Evolutionary conservation across 2,113 vertebrate species (phyloP).

Genomic region (Edolisoma coerulescens): DNA sequence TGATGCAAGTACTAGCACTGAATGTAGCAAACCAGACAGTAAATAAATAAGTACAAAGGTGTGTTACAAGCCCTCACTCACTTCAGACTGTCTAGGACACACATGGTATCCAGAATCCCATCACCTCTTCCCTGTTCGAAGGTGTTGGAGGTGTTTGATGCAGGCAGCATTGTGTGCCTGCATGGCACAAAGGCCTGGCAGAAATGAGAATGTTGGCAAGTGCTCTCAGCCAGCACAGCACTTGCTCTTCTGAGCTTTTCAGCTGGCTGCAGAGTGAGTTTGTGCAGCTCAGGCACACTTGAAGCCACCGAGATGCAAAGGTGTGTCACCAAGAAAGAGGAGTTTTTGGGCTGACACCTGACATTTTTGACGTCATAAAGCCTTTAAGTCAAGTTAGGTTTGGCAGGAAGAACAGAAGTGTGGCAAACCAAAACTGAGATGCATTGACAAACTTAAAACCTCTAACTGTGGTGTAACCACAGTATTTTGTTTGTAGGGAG

Average conservation of each 20-base stretch:
- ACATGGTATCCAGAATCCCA: neutral
- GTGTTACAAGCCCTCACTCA: neutral
- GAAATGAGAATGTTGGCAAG: neutral
- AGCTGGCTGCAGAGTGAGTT: neutral
- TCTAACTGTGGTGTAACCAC: neutral
- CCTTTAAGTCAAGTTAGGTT: neutral
- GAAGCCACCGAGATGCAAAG: neutral
- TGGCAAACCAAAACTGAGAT: constrained; percentile 1
- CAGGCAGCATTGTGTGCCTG: neutral
- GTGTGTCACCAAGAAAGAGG: neutral
- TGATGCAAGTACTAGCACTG: neutral
- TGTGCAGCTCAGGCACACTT: neutral
- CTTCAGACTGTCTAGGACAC: neutral
- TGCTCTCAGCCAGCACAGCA: neutral
- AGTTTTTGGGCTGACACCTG: neutral
- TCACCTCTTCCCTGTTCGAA: neutral
- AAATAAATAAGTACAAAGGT: neutral
- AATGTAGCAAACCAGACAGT: neutral
- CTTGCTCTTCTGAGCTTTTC: neutral
- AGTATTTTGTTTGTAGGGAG: neutral
- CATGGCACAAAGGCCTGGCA: fast-evolving
- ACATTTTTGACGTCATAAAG: neutral
- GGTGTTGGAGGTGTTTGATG: neutral
- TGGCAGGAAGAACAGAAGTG: neutral
- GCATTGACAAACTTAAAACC: neutral